phyloP scores from a whole-genome alignment of 1,140 invertebrate species.

The Neodiprion virginianus region DNA sequence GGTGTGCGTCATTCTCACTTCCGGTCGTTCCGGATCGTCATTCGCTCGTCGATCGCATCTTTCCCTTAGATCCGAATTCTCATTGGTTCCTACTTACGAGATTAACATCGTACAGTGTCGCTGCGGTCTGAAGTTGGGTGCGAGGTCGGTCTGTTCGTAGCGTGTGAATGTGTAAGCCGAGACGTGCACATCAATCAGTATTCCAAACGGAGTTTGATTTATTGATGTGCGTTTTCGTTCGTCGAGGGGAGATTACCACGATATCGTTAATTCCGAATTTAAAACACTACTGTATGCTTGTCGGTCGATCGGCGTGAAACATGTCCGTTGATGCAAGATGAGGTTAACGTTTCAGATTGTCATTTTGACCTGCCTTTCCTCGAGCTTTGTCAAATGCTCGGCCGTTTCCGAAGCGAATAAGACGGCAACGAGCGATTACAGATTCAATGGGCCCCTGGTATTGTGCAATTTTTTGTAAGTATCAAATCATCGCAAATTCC shows the following conservation, averaged over 20 bases:
- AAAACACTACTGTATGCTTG: too few relatives aligned
- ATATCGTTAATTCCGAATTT: too few relatives aligned
- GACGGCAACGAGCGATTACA: conserved; percentile 41
- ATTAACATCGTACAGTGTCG: neutral
- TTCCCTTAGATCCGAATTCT: neutral
- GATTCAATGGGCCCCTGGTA: conserved; percentile 53
- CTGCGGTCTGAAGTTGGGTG: too few relatives aligned
- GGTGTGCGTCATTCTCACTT: neutral
- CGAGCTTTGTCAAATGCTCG: conserved; percentile 33
- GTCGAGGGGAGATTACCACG: too few relatives aligned
- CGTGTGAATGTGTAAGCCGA: too few relatives aligned
- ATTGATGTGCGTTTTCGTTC: too few relatives aligned
- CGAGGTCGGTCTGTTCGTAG: too few relatives aligned
- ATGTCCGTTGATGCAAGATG: conserved; percentile 35
- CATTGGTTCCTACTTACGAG: neutral
- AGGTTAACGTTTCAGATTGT: conserved; percentile 30
- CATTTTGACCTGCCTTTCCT: conserved; percentile 30
- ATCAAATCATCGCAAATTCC: neutral
- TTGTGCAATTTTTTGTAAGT: conserved; percentile 57
- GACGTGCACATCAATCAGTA: too few relatives aligned
- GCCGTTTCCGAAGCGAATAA: conserved; percentile 40
- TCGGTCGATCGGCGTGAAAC: too few relatives aligned
- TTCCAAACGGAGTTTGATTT: too few relatives aligned
- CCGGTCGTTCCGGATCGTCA: neutral
- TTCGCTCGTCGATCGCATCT: too few relatives aligned